These are phyloP conservation scores for Megaptera novaeangliae DNA, from an alignment of 2,113 vertebrate species.

Conservation along the genomic window DNA sequence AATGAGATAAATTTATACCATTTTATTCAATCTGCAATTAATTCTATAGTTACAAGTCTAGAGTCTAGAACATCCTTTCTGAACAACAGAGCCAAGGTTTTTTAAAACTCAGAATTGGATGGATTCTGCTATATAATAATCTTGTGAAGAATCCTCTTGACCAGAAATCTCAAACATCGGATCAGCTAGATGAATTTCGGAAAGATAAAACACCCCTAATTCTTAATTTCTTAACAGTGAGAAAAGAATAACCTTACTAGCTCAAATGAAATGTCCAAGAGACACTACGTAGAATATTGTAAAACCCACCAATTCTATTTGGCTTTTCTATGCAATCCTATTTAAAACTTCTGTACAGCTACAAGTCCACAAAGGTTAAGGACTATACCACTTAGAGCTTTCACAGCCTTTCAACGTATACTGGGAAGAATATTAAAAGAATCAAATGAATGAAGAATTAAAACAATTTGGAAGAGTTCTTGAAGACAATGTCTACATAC, in stretches of 20 bases:
- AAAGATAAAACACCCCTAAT: slow-evolving; percentile 21
- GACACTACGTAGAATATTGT: background rate
- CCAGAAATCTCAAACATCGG: slow-evolving; percentile 31
- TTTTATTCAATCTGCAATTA: slow-evolving; percentile 11
- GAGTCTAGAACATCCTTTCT: background rate
- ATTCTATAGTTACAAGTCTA: background rate
- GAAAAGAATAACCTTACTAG: background rate
- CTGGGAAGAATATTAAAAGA: background rate
- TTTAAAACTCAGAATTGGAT: background rate
- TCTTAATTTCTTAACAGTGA: slow-evolving; percentile 20
- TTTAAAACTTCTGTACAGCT: background rate
- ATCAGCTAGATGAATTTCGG: slow-evolving; percentile 4
- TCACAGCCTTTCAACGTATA: background rate
- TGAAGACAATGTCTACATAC: background rate
- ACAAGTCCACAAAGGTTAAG: background rate
- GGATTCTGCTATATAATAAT: background rate
- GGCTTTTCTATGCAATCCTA: background rate
- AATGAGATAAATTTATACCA: background rate
- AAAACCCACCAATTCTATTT: slow-evolving; percentile 20
- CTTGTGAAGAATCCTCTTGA: slow-evolving; percentile 16
- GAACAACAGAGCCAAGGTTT: slow-evolving; percentile 35
- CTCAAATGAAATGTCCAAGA: background rate
- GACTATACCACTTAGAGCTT: background rate
- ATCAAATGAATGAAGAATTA: background rate
- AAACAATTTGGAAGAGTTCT: background rate